Percentiles rank a stretch among this genome's conserved stretches.
Evolutionary conservation across 2,113 vertebrate species (phyloP).

Genomic region (Psophia crepitans): DNA sequence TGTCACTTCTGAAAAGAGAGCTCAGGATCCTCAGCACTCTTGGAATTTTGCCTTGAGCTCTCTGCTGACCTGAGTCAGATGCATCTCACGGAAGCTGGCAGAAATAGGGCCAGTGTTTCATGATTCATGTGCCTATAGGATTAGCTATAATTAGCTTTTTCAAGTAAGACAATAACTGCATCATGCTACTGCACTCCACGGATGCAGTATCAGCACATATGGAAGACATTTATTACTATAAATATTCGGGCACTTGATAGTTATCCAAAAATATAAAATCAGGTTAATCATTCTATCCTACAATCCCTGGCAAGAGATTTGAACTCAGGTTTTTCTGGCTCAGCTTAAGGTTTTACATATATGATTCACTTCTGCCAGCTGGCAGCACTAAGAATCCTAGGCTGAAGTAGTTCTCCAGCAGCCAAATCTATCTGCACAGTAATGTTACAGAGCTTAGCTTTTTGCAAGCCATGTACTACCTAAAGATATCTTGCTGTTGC

Average conservation of each 20-base stretch:
- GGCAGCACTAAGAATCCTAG: slow-evolving; percentile 45
- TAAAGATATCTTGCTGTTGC: slow-evolving; percentile 51
- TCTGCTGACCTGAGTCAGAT: slow-evolving; percentile 40
- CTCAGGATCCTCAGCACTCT: neutral
- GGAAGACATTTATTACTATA: slow-evolving; percentile 70
- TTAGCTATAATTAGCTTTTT: slow-evolving; percentile 36
- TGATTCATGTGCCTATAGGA: slow-evolving; percentile 40
- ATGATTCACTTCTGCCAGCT: slow-evolving; percentile 42
- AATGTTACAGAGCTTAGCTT: slow-evolving; percentile 2
- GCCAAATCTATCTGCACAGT: slow-evolving; percentile 30
- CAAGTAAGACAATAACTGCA: slow-evolving; percentile 21
- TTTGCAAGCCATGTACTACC: slow-evolving; percentile 50
- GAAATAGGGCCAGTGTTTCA: slow-evolving; percentile 23
- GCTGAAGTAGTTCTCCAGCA: slow-evolving; percentile 24
- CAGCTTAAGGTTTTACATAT: slow-evolving; percentile 36
- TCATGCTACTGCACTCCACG: slow-evolving; percentile 30
- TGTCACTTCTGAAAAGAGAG: neutral
- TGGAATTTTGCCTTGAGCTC: slow-evolving; percentile 34
- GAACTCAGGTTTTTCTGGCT: slow-evolving; percentile 71
- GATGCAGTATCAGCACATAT: slow-evolving; percentile 65
- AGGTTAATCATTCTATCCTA: slow-evolving; percentile 71
- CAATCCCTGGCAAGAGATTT: slow-evolving; percentile 64
- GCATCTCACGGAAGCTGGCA: slow-evolving; percentile 13
- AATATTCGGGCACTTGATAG: slow-evolving; percentile 69
- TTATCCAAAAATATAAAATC: slow-evolving; percentile 66